These are phyloP conservation scores for Phyto melanocephala DNA, from an alignment of 2,888 invertebrate species.

Conservation along the genomic window DNA sequence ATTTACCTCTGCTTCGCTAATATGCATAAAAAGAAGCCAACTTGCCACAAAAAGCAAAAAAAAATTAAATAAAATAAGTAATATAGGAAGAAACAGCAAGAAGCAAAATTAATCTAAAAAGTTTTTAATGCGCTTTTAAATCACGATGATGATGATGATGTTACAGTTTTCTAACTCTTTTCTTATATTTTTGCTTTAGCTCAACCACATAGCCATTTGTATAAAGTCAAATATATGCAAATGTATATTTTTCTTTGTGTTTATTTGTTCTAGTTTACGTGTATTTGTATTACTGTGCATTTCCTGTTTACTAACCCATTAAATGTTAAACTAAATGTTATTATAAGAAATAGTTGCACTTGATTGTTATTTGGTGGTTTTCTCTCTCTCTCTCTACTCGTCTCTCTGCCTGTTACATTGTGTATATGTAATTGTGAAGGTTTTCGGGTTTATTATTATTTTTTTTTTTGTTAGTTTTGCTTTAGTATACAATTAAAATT, in stretches of 20 bases:
- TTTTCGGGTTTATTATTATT: neutral
- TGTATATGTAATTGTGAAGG: neutral
- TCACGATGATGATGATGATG: conserved; percentile 66
- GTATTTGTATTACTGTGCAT: neutral
- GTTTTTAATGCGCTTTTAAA: conserved; percentile 78
- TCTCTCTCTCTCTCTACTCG: neutral
- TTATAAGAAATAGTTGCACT: neutral
- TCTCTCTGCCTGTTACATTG: neutral
- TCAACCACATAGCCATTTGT: neutral
- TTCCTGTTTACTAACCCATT: conserved; percentile 6
- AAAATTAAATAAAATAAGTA: conserved; percentile 15
- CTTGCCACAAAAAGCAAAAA: conserved; percentile 18
- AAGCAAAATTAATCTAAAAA: conserved; percentile 76
- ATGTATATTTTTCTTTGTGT: neutral
- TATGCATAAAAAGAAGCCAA: neutral
- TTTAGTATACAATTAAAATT: conserved; percentile 14
- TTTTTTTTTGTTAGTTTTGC: neutral
- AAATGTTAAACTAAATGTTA: neutral
- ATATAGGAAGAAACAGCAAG: conserved; percentile 19
- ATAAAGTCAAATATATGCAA: neutral
- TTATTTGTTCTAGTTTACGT: neutral
- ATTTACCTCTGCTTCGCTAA: neutral
- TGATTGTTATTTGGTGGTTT: neutral
- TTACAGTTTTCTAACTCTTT: neutral
- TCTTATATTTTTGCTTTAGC: neutral